Percentiles rank a stretch among this genome's conserved stretches.
phyloP scores from a whole-genome alignment of 2,888 invertebrate genomes.

The Flabesymbios commensalis region DNA sequence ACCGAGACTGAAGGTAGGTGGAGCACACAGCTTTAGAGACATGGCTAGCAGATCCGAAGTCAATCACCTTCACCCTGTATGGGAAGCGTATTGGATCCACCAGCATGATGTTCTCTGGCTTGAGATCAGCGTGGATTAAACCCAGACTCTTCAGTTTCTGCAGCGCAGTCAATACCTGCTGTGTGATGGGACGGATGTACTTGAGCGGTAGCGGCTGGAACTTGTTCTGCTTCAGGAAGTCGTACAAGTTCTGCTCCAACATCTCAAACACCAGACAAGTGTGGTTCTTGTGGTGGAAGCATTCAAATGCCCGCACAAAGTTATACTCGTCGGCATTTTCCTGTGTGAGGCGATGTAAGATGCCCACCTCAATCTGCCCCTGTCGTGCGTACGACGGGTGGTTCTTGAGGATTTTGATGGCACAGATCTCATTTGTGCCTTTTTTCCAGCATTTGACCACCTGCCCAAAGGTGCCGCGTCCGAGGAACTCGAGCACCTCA shows the following conservation, averaged over 20 bases:
- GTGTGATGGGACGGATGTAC: conserved; percentile 97
- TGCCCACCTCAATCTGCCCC: conserved; percentile 96
- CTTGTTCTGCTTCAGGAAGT: conserved; percentile 99
- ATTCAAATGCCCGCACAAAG: conserved; percentile 99
- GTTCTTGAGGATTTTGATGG: conserved; percentile 99
- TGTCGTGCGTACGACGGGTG: conserved; percentile 99
- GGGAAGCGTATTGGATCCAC: conserved; percentile 98
- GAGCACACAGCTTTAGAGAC: conserved; percentile 99
- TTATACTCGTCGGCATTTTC: conserved; percentile 76
- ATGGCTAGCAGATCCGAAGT: conserved; percentile 99
- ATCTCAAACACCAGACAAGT: conserved; percentile 99
- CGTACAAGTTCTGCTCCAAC: conserved; percentile 99
- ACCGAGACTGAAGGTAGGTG: conserved; percentile 97
- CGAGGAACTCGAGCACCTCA: conserved; percentile 97
- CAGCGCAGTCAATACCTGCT: conserved; percentile 88
- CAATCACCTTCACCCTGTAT: conserved; percentile 97
- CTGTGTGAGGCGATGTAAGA: conserved; percentile 62
- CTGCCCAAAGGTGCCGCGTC: conserved; percentile 97
- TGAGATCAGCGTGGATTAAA: conserved; percentile 98
- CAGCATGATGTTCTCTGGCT: conserved; percentile 99
- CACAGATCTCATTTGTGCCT: conserved; percentile 99
- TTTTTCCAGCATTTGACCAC: conserved; percentile 99
- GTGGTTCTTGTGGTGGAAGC: conserved; percentile 99
- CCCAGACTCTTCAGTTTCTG: conserved; percentile 94
- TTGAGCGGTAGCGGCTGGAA: conserved; percentile 98